A percentile compares a stretch with the other conserved stretches of the same genome.
phyloP scores from a whole-genome alignment of 2,888 invertebrate species.

The Saturnia pavonia region DNA sequence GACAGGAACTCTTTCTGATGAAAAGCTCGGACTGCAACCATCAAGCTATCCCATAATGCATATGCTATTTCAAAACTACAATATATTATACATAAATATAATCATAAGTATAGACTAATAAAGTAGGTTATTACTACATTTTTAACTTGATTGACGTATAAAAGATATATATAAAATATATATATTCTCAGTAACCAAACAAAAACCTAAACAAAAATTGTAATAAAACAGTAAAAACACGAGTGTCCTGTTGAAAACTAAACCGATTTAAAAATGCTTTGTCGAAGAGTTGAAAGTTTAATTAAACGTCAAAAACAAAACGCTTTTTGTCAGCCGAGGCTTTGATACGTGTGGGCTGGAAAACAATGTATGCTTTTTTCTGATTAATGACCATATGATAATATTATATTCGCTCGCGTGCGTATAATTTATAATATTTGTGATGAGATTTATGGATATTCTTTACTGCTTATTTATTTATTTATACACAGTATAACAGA shows the following conservation, averaged over 20 bases:
- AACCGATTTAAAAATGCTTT: not conserved
- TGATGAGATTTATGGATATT: not conserved
- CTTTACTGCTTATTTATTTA: not conserved
- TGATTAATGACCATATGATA: not conserved
- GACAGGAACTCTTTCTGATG: no score
- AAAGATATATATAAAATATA: no score
- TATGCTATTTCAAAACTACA: no score
- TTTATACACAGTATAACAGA: no score
- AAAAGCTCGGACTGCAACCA: no score
- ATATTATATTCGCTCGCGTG: not conserved
- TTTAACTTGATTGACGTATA: no score
- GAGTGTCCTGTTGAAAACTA: not conserved
- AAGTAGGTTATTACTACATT: no score
- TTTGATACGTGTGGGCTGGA: not conserved
- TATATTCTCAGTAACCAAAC: not conserved
- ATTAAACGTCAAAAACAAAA: constrained; percentile 11
- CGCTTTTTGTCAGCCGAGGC: constrained; percentile 12
- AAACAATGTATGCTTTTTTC: not conserved
- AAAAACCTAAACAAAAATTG: not conserved
- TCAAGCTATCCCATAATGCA: no score
- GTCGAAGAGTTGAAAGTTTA: constrained; percentile 5
- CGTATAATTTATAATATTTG: not conserved
- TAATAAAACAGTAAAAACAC: not conserved
- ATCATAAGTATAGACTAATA: no score
- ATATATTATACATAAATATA: no score